Conservation (phyloP, 2,888 invertebrate species). For the Cryptus viduatorius region DNA sequence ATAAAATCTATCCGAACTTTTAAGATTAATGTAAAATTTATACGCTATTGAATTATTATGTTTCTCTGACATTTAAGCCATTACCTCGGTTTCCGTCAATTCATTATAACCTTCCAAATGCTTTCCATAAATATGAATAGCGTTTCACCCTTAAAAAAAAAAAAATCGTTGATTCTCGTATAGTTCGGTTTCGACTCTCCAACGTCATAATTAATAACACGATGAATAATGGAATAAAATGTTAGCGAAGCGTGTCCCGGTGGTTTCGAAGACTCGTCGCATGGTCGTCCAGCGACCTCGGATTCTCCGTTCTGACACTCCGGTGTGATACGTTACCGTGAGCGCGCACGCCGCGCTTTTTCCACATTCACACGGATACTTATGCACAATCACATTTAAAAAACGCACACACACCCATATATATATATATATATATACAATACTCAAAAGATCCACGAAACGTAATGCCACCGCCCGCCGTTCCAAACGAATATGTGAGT, state of each 20-base stretch:
- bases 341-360: conserved; percentile 5
- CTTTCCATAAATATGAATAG: not conserved
- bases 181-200: conserved; percentile 4
- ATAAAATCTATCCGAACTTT: too few relatives aligned
- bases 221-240: conserved; percentile 36
- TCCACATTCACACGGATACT: conserved; percentile 1
- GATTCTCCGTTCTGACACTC: conserved; percentile 9
- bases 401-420: not conserved
- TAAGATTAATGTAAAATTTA: not conserved
- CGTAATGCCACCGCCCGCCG: conserved; percentile 56
- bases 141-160: not conserved
- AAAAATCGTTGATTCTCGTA: not conserved
- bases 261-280: conserved; percentile 12
- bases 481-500: conserved; percentile 74
- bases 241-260: conserved; percentile 30
- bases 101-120: not conserved
- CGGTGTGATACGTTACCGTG: not conserved
- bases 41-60: not conserved
- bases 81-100: not conserved
- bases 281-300: conserved; percentile 30
- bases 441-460: conserved; percentile 30
- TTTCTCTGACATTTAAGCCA: not conserved
- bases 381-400: not conserved
- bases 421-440: not conserved
- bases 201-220: conserved; percentile 39